phyloP scores from a whole-genome alignment of 2,113 vertebrate species.

The Leiothrix lutea region DNA sequence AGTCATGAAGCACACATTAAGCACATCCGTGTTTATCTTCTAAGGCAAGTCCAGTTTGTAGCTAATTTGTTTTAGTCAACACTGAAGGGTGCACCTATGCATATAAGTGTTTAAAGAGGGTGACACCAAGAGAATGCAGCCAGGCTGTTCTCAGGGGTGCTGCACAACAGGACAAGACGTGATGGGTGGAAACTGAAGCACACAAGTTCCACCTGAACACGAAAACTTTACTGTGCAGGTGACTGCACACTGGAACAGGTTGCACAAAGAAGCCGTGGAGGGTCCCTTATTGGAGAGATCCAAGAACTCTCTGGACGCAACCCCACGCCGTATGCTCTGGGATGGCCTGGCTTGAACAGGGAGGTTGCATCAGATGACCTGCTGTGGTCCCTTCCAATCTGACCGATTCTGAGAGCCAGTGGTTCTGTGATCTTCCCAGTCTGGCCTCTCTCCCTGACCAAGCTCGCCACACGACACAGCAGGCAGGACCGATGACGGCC shows the following conservation, averaged over 20 bases:
- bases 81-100: neutral
- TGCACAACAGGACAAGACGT: neutral
- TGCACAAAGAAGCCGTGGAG: neutral
- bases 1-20: rapidly evolving
- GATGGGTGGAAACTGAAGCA: neutral
- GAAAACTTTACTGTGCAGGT: neutral
- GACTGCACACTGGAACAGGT: neutral
- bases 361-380: too few species aligned
- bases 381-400: too few species aligned
- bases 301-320: neutral
- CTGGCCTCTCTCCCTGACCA: rapidly evolving
- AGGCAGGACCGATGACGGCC: rapidly evolving
- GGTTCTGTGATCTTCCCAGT: rapidly evolving
- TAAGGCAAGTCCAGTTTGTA: rapidly evolving
- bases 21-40: rapidly evolving
- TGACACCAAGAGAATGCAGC: neutral
- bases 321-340: rapidly evolving
- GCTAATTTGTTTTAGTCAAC: neutral
- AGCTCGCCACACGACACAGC: rapidly evolving
- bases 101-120: neutral
- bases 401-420: neutral
- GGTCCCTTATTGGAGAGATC: too few species aligned
- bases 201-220: neutral
- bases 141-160: neutral
- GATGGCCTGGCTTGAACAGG: too few species aligned